Base-by-base conservation (phyloP, 1,140 invertebrate species). In the Cepaea nemoralis region DNA sequence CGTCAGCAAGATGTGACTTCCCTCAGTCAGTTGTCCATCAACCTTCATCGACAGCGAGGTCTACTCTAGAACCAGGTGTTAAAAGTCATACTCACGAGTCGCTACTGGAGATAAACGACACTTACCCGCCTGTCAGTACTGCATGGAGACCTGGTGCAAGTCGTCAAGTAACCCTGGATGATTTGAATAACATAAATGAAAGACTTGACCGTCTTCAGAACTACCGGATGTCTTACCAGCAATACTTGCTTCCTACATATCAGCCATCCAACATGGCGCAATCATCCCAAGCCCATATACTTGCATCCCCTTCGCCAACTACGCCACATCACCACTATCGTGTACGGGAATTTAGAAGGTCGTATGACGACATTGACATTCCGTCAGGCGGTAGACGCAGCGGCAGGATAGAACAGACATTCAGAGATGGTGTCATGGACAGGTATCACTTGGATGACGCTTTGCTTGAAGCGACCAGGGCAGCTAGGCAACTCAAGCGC, bases 181-280 rank as follows among this genome's bases (percentile, higher is more conserved):
- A 89, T 80, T 82, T 90, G 19, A 87, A 88, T 77, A 83, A 82
- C 48, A 84, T 89, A 24, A 87, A 83, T 77, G 78, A 88, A 40
- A 80, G 89, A 55, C 79, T 90, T 35, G 85, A 89, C 66, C 75
- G 87, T 16, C 83, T 90, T 8, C 82, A 81, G 66, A 87, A 86
- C 69, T 90, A 89, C 67, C 85, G 86, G 27, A 63, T 88, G 10
- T 84, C 88, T 22, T 69, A 82, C 1, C 67, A 85, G n/a, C 82
- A 84, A 27, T 82, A 80, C 27, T 82, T 77, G 14, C 83, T 84
- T n/a, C 85, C 85, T 77, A 82, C 84, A 24, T 85, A 83, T 70
- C 69, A 81, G 22, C 82, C 76, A 31, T 69, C 50, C 2, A 55
- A 42, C 37, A 35, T 82, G 45, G 48, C 70, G 16, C 79, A 8